Percentiles rank a stretch among this genome's conserved stretches.
These are phyloP conservation scores for Pomacea maculata DNA, from an alignment of 1,140 invertebrate genomes.

Conservation along the genomic window DNA sequence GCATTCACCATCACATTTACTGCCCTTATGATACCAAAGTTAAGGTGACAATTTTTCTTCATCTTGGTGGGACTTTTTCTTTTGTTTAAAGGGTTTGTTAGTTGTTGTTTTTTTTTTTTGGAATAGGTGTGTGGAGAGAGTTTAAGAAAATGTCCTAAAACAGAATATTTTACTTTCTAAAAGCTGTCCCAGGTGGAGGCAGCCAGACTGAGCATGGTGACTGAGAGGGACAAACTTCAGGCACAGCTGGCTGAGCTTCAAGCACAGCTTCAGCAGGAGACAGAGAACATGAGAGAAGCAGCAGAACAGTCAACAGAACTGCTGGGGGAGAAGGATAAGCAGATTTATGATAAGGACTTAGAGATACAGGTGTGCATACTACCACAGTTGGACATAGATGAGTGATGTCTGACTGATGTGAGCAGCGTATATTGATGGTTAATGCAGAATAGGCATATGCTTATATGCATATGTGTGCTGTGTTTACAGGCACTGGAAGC, in stretches of 20 bases:
- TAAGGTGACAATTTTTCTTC: no score
- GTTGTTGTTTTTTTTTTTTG: no score
- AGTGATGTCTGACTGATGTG: not conserved
- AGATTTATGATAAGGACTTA: not conserved
- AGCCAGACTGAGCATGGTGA: not conserved
- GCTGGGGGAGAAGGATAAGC: slow-evolving; percentile 9
- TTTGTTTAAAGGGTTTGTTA: no score
- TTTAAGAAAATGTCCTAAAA: no score
- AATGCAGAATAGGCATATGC: no score
- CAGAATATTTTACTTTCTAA: not conserved
- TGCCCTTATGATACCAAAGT: no score
- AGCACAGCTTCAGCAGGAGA: not conserved
- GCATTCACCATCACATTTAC: no score
- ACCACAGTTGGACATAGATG: not conserved
- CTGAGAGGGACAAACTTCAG: not conserved
- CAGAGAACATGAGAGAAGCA: not conserved
- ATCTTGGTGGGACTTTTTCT: no score
- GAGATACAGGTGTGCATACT: slow-evolving; percentile 15
- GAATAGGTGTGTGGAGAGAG: no score
- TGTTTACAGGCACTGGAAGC: slow-evolving; percentile 10
- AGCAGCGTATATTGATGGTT: no score
- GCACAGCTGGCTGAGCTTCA: slow-evolving; percentile 6
- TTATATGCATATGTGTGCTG: no score
- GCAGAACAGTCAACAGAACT: not conserved
- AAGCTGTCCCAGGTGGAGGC: slow-evolving; percentile 2